Evolutionary conservation across 1,140 invertebrate species (phyloP).

Genomic region (Centruroides sculpturatus): DNA sequence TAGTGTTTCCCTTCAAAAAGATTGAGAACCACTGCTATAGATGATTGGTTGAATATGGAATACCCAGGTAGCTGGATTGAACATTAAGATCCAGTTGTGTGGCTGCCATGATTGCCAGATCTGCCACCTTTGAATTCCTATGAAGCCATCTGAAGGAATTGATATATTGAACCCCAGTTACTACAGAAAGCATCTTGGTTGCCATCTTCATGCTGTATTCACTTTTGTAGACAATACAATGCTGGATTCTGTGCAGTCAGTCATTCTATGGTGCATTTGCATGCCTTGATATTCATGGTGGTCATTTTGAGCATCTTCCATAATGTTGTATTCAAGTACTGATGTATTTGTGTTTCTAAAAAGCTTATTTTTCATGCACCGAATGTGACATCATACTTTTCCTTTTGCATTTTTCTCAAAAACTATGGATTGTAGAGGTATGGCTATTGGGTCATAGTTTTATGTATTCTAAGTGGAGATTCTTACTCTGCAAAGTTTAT

Average conservation of each 20-base stretch:
- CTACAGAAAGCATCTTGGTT: background rate
- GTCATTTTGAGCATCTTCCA: background rate
- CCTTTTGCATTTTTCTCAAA: background rate
- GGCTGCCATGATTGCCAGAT: constrained; percentile 29
- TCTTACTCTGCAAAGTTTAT: too few relatives aligned
- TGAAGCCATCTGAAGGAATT: constrained; percentile 19
- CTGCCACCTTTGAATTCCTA: constrained; percentile 27
- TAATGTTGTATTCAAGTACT: background rate
- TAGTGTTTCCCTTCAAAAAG: too few relatives aligned
- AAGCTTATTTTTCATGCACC: background rate
- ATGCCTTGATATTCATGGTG: background rate
- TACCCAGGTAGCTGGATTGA: too few relatives aligned
- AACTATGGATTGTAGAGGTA: background rate
- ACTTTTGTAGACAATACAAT: background rate
- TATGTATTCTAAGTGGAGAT: too few relatives aligned
- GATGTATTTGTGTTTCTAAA: background rate
- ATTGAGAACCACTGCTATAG: too few relatives aligned
- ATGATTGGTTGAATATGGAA: too few relatives aligned
- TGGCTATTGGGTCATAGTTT: too few relatives aligned
- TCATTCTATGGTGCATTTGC: background rate
- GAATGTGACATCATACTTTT: background rate
- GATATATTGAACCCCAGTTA: background rate
- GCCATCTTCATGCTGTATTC: background rate
- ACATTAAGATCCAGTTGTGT: too few relatives aligned
- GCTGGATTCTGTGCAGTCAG: background rate